Percentiles rank a stretch among this genome's conserved stretches.
Conservation (phyloP, 2,113 vertebrate species). For the Phalacrocorax aristotelis region DNA sequence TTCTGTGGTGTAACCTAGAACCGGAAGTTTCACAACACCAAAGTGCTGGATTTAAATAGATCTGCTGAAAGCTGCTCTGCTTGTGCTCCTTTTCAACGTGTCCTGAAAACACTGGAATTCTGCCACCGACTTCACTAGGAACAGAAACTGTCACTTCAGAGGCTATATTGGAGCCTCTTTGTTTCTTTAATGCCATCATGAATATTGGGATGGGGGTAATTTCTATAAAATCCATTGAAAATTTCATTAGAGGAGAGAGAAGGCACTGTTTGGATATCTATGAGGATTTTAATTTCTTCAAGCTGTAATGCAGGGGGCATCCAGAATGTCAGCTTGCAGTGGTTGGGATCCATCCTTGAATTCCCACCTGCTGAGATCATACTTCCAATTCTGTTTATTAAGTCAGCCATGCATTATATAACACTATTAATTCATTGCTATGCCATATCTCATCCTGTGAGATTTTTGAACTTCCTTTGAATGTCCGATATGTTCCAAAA, state of each 20-base stretch:
- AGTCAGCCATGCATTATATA: not conserved
- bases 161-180: not conserved
- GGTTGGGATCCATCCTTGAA: not conserved
- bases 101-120: not conserved
- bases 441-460: not conserved
- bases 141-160: not conserved
- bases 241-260: not conserved
- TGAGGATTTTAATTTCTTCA: not conserved
- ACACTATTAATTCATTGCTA: not conserved
- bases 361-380: not conserved
- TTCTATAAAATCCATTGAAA: not conserved
- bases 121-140: not conserved
- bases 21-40: not conserved
- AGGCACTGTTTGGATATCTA: not conserved
- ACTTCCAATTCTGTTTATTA: not conserved
- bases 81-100: not conserved
- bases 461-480: not conserved
- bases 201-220: fast-evolving
- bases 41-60: not conserved
- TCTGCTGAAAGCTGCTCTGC: not conserved
- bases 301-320: not conserved
- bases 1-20: not conserved
- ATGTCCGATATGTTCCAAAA: not conserved
- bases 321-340: not conserved
- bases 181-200: not conserved